Conservation (phyloP, 2,113 vertebrate species). For the Clarias macrocephalus region DNA sequence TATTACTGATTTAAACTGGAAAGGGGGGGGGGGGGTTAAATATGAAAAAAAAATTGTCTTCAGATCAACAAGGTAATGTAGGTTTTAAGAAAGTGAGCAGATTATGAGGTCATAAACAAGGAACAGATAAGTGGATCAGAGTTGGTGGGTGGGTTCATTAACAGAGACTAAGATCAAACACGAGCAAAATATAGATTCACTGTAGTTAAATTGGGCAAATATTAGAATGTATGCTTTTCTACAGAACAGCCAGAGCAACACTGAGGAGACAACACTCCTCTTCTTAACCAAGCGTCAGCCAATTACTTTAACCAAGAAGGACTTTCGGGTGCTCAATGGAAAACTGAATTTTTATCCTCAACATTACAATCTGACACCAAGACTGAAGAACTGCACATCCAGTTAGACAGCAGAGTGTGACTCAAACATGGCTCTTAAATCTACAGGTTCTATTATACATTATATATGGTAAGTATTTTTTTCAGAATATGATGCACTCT, state of each 20-base stretch:
- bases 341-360: background rate
- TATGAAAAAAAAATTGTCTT: conserved; percentile 8
- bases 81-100: conserved; percentile 10
- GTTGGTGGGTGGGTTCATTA: background rate
- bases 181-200: background rate
- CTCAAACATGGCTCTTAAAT: background rate
- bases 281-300: background rate
- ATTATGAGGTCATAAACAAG: background rate
- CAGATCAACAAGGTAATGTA: conserved; percentile 31
- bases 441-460: background rate
- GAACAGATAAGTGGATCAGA: background rate
- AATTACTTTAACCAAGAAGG: background rate
- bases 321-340: too few relatives aligned
- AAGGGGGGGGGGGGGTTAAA: background rate
- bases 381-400: background rate
- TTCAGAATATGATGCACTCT: background rate
- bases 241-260: background rate
- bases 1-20: conserved; percentile 12
- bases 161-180: background rate
- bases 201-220: background rate
- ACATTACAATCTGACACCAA: background rate
- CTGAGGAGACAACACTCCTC: background rate
- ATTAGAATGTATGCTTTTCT: background rate
- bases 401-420: background rate
- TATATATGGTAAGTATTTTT: background rate